Conservation (phyloP, 2,797 vertebrate genomes). For the Myioborus miniatus region DNA sequence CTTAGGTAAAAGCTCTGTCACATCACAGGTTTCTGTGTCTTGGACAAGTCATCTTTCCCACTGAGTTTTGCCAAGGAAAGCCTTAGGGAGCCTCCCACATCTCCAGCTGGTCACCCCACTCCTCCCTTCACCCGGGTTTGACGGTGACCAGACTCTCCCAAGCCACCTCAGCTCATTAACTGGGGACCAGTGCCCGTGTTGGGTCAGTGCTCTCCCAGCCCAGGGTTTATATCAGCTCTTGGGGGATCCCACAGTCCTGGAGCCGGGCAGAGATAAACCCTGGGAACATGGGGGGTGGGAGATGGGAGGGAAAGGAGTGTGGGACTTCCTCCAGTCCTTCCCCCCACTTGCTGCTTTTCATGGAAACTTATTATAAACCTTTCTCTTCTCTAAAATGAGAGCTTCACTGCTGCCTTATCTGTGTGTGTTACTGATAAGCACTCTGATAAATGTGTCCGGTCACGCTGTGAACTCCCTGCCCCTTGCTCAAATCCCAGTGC, state of each 20-base stretch:
- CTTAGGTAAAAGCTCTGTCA: neutral
- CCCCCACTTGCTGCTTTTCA: neutral
- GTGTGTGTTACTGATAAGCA: neutral
- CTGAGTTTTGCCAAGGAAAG: neutral
- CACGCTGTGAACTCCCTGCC: neutral
- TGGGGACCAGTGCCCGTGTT: fast-evolving
- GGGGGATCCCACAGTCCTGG: neutral
- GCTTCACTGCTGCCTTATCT: constrained; percentile 14
- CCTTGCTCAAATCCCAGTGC: neutral
- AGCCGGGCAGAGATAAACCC: neutral
- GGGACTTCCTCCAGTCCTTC: neutral
- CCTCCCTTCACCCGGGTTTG: fast-evolving
- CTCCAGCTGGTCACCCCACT: neutral
- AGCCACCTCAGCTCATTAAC: neutral
- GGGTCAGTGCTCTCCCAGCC: neutral
- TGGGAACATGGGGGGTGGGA: neutral
- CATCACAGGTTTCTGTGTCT: neutral
- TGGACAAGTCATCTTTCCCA: neutral
- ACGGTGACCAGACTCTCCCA: neutral
- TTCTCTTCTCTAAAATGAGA: neutral
- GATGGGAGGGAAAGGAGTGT: neutral
- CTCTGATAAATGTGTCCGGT: neutral
- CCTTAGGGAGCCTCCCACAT: neutral
- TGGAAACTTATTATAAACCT: neutral
- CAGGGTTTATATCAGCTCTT: neutral